Evolutionary conservation across 2,797 vertebrate genomes (phyloP).

Genomic region (Champsocephalus esox): DNA sequence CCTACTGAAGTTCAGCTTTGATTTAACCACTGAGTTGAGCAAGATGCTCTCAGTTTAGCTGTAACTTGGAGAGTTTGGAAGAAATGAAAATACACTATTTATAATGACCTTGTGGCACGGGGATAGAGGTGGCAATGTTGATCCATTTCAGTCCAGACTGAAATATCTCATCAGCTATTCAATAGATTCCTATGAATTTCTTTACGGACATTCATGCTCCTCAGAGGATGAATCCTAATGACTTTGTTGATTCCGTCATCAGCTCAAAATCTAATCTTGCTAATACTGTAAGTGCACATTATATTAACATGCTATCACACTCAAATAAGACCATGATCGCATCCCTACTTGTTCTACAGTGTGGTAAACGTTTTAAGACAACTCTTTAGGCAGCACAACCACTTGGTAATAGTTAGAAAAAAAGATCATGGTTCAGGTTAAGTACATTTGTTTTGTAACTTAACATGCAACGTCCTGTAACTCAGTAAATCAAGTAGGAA

Average conservation of each 20-base stretch:
- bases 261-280: neutral
- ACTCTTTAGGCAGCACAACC: no score
- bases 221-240: neutral
- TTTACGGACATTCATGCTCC: neutral
- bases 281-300: neutral
- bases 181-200: no score
- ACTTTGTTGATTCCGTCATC: neutral
- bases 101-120: neutral
- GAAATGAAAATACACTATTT: constrained; percentile 14
- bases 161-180: constrained; percentile 17
- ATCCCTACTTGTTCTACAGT: neutral
- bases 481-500: neutral
- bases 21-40: constrained; percentile 42
- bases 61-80: constrained; percentile 2
- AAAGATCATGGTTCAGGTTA: no score
- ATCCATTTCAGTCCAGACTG: constrained; percentile 7
- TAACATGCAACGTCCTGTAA: no score
- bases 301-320: neutral
- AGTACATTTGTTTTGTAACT: no score
- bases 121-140: neutral
- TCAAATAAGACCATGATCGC: neutral
- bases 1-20: constrained; percentile 37
- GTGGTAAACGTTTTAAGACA: no score
- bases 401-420: no score
- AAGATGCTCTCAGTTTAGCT: constrained; percentile 38